These are phyloP conservation scores for Trigoniulus corallinus DNA, from an alignment of 1,140 invertebrate species.

Conservation along the genomic window DNA sequence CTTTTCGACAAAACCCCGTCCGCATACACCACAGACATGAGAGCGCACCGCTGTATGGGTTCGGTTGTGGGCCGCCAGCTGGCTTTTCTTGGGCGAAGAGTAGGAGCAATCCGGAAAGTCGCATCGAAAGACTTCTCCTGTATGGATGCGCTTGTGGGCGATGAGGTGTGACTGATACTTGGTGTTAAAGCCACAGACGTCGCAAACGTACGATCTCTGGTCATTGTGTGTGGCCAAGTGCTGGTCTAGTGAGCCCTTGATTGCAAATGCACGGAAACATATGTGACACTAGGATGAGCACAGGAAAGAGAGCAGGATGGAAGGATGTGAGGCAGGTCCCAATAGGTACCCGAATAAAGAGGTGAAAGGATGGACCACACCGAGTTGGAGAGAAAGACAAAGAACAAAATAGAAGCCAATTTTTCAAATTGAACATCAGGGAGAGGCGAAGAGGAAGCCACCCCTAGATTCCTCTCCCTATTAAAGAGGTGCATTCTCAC, in stretches of 20 bases:
- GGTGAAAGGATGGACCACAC: too few species aligned
- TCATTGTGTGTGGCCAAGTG: slow-evolving; percentile 37
- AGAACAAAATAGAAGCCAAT: too few species aligned
- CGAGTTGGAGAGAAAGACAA: too few species aligned
- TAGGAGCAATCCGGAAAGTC: slow-evolving; percentile 43
- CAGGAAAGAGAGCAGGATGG: too few species aligned
- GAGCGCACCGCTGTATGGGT: slow-evolving; percentile 42
- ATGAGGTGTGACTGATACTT: slow-evolving; percentile 48
- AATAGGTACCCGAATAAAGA: too few species aligned
- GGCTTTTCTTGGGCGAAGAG: slow-evolving; percentile 44
- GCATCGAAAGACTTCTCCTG: slow-evolving; percentile 41
- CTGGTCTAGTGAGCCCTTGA: slow-evolving; percentile 38
- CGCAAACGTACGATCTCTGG: slow-evolving; percentile 39
- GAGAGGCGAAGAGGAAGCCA: too few species aligned
- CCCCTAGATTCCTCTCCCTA: too few species aligned
- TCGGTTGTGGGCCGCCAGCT: slow-evolving; percentile 43
- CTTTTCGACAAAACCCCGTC: slow-evolving; percentile 45
- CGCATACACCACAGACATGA: slow-evolving; percentile 40
- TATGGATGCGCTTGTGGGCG: slow-evolving; percentile 44
- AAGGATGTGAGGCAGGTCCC: too few species aligned
- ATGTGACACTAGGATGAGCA: slow-evolving; percentile 23
- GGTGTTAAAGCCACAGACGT: slow-evolving; percentile 44
- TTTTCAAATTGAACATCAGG: too few species aligned
- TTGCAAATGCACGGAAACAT: slow-evolving; percentile 34
- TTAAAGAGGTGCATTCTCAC: too few species aligned